Evolutionary conservation across 1,140 invertebrate species (phyloP).

Genomic region (Trichonephila inaurata): DNA sequence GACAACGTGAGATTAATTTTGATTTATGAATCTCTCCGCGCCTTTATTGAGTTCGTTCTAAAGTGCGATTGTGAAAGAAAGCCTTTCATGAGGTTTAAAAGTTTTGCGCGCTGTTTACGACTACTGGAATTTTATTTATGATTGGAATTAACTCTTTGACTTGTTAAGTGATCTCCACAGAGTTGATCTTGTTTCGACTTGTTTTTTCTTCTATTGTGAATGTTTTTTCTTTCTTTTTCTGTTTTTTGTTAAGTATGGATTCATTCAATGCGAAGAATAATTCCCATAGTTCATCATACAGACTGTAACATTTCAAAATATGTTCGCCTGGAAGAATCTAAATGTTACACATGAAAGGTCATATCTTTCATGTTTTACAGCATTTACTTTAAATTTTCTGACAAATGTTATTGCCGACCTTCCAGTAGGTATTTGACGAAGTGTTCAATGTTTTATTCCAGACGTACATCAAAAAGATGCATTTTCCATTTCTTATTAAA

Average conservation of each 20-base stretch:
- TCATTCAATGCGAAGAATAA: neutral
- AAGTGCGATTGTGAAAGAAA: neutral
- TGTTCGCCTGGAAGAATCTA: no score
- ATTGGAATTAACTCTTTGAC: constrained; percentile 20
- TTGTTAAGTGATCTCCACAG: neutral
- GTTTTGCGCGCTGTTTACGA: neutral
- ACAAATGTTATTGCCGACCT: neutral
- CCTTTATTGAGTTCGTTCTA: neutral
- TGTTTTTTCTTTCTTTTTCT: no score
- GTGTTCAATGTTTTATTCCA: no score
- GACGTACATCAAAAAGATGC: no score
- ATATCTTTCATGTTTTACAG: neutral
- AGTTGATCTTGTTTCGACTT: neutral
- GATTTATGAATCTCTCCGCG: constrained; percentile 4
- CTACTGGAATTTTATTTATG: constrained; percentile 35
- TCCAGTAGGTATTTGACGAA: no score
- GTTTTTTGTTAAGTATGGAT: no score
- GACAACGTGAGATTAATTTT: constrained; percentile 40
- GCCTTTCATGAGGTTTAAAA: constrained; percentile 20
- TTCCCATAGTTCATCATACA: no score
- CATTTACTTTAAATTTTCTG: neutral
- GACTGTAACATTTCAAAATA: neutral
- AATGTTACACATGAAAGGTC: neutral
- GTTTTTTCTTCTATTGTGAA: neutral
- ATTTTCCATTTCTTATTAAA: no score